Conservation (phyloP, 2,113 vertebrate species). For the Drymodes brunneopygia region DNA sequence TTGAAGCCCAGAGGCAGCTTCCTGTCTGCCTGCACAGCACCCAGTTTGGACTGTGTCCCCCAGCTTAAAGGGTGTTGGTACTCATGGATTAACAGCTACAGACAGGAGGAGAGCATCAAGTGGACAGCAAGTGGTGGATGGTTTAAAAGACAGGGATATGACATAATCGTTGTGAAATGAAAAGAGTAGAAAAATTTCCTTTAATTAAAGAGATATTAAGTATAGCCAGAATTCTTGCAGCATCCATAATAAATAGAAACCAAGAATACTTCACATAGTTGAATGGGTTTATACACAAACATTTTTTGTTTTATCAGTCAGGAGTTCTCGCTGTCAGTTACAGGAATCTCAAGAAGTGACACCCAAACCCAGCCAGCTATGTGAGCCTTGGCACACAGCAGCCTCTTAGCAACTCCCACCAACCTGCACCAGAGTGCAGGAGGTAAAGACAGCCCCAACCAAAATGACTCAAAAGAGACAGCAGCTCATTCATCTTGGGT, state of each 20-base stretch:
- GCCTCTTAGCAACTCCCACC: neutral
- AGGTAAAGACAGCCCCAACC: neutral
- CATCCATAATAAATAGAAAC: neutral
- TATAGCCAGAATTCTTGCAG: neutral
- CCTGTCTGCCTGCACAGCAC: neutral
- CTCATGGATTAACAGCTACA: neutral
- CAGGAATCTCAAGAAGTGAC: neutral
- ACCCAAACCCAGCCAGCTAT: neutral
- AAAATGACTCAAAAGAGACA: neutral
- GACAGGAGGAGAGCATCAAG: neutral
- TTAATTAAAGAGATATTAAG: neutral
- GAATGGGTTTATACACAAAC: neutral
- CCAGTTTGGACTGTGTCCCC: neutral
- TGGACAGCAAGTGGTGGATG: neutral
- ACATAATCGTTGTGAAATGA: neutral
- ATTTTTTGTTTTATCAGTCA: neutral
- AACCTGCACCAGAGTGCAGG: rapidly evolving
- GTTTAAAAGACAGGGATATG: neutral
- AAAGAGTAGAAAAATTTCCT: neutral
- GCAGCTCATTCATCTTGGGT: neutral
- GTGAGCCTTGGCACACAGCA: neutral
- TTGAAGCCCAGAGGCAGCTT: neutral
- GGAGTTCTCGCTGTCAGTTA: neutral
- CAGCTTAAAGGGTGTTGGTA: neutral
- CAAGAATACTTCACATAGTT: neutral